Base-by-base conservation (phyloP, 1,140 invertebrate species). In the Drosophila punjabiensis region DNA sequence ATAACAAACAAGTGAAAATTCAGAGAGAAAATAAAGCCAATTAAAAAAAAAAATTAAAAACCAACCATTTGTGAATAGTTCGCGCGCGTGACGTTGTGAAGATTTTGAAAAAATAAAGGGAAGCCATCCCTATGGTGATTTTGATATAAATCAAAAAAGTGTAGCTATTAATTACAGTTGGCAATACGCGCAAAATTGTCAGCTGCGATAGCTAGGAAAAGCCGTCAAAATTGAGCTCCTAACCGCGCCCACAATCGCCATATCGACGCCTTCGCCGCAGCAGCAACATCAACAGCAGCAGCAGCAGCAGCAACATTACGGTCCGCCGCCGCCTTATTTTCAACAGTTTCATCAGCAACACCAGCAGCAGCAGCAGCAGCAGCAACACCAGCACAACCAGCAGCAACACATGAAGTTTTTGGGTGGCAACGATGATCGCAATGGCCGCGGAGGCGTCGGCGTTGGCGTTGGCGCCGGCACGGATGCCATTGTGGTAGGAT, bases 151-250 rank as follows among this genome's bases (percentile, higher is more conserved):
- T 59, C 48, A 52, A 39, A 58, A 58, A 39, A 58, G 55, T 58
- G 5, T 56, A 20, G 18, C n/a, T 55, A 30, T 20, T 4, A 20
- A 55, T 32, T 7, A 33, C 48, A 69, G 70, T 90, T 86, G 68
- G 86, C 86, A 89, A 89, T 90, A 90, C 87, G 87, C 86, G 76
- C 79, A 80, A 82, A 77, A 52, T 79, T 59, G 76, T 76, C 68
- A 83, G 74, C 80, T 90, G 80, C 50, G 76, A 70, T 67, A 79
- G 75, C 76, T 92, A 68, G 64, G 79, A 92, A 93, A 92, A 82
- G 82, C 82, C 92, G 80, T 79, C 92, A 93, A 93, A 93, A 93
- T 93, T 92, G 92, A 93, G 92, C 92, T 93, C 82, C 78, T 93
- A 93, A 87, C 73, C 71, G 86, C 86, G 52, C 82, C 92, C 79